Conservation (phyloP, 1,140 invertebrate genomes). For the Archivesica marissinica region DNA sequence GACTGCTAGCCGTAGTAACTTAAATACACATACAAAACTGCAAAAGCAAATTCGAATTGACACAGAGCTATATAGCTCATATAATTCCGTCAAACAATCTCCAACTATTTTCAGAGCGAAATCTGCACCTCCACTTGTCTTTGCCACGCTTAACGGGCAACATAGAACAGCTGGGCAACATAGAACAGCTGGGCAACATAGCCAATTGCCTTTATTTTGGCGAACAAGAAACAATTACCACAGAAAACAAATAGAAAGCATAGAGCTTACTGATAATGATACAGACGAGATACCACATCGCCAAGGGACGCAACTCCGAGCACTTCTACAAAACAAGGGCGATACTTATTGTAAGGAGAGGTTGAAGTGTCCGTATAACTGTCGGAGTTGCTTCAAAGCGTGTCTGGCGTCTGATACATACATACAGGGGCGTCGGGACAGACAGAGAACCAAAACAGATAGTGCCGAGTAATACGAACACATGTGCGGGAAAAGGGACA, state of each 20-base stretch:
- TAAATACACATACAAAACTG: background rate
- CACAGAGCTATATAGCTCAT: too few species aligned
- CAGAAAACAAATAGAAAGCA: background rate
- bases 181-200: background rate
- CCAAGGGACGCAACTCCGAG: background rate
- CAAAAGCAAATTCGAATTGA: background rate
- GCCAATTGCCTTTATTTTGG: conserved; percentile 8
- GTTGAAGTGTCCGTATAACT: background rate
- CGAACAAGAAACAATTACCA: conserved; percentile 14
- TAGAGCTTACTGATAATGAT: background rate
- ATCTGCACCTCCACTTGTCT: background rate
- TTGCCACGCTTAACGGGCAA: background rate
- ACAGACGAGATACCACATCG: background rate
- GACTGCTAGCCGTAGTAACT: background rate
- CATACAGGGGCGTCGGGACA: background rate
- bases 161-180: background rate
- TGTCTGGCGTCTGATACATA: conserved; percentile 4
- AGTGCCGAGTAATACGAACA: too few species aligned
- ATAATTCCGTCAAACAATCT: too few species aligned
- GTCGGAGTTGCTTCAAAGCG: background rate
- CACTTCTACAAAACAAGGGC: background rate
- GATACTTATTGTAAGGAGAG: background rate
- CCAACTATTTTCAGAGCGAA: background rate
- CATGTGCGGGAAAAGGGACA: too few species aligned
- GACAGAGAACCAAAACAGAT: too few species aligned